Percentiles rank a stretch among this genome's conserved stretches.
These are phyloP conservation scores for Drosophila triauraria DNA, from an alignment of 1,140 invertebrate species.

Conservation along the genomic window DNA sequence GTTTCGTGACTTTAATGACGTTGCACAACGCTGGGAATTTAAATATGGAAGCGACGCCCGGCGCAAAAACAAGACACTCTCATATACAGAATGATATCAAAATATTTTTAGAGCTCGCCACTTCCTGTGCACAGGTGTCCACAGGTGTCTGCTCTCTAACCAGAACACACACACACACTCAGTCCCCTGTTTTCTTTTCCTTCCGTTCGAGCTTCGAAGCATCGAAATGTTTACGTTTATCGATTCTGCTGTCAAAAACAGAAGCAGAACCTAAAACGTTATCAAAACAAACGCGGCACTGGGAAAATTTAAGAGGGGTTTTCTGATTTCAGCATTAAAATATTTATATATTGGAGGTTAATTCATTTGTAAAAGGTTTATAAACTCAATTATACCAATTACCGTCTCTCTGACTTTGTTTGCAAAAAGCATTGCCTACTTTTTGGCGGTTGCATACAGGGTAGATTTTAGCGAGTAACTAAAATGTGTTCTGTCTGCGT, in stretches of 20 bases:
- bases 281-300: slow-evolving; percentile 24
- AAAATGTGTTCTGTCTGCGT: background rate
- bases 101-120: slow-evolving; percentile 38
- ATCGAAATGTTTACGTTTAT: slow-evolving; percentile 16
- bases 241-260: slow-evolving; percentile 24
- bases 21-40: slow-evolving; percentile 38
- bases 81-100: slow-evolving; percentile 27
- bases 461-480: background rate
- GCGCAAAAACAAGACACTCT: slow-evolving; percentile 4
- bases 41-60: slow-evolving; percentile 15
- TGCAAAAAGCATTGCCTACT: background rate
- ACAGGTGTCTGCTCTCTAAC: slow-evolving; percentile 22
- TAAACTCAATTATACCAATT: background rate
- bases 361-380: no score
- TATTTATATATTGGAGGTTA: no score
- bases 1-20: slow-evolving; percentile 45
- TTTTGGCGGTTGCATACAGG: background rate
- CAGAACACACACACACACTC: background rate
- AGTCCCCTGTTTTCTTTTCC: slow-evolving; percentile 3
- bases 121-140: slow-evolving; percentile 41
- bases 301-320: background rate
- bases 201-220: background rate
- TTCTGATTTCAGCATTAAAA: no score
- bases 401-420: background rate
- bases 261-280: slow-evolving; percentile 12